Base-by-base conservation (phyloP, 2,888 invertebrate genomes). In the Germaria angustata region DNA sequence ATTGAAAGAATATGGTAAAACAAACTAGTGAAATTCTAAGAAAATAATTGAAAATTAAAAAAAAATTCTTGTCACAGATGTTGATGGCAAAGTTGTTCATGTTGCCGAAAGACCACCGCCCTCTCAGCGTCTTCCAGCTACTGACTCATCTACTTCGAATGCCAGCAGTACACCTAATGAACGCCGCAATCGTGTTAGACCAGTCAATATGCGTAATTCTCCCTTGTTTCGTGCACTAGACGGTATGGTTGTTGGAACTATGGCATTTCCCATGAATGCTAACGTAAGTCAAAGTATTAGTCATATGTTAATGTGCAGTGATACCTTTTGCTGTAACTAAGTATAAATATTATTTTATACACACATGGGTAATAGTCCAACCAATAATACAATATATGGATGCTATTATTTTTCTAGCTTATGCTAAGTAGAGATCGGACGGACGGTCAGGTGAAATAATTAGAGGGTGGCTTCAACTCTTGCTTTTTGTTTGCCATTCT, bases 11-110 rank as follows among this genome's bases (percentile, higher is more conserved):
- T 97, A 96, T 92, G 96, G 97, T 96, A 78, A 61, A 41, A n/a
- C n/a, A 78, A 61, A 28, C 28, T 49, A 11, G 8, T 44, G 36
- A 55, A 41, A 65, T 65, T 57, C 2, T 32, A 55, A 13, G 7
- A 39, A 46, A 11, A 22, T 28, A 1, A 24, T 41, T 28, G 17
- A 15, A 32, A 53, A 22, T 49, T 41, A n/a, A 4, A 36, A 8
- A 2, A 68, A 22, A 20, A 76, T n/a, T 68, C 28, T 17, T 41
- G 1, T 65, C 39, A 1, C 88, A 96, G 98, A 96, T 92, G 95
- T 98, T 24, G 93, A 96, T 89, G 97, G 97, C 1, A 98, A 98
- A 92, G 97, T 97, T 36, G 94, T 98, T 68, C 98, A 98, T 90
- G 93, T 98, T 89, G 98, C 98, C 17, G 95, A 97, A 90, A 93